A percentile compares a stretch with the other conserved stretches of the same genome.
Conservation (phyloP, 2,113 vertebrate genomes). For the Ondatra zibethicus region DNA sequence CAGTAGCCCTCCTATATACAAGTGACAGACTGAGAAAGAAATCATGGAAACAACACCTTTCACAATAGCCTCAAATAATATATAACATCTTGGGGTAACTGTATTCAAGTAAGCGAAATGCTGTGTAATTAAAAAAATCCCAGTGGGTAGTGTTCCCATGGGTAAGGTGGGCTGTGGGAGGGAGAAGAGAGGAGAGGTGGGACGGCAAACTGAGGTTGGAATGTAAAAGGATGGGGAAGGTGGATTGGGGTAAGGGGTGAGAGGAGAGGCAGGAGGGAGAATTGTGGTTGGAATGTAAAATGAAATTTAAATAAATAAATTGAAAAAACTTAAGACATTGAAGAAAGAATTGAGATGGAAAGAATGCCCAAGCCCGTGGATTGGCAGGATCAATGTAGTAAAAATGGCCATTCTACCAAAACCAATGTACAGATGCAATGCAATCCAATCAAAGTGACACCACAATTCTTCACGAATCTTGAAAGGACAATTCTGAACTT, state of each 20-base stretch:
- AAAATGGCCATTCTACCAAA: not conserved
- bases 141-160: no score
- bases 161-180: no score
- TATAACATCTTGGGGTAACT: not conserved
- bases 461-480: not conserved
- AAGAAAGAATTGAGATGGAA: not conserved
- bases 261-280: no score
- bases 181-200: no score
- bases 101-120: not conserved
- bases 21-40: not conserved
- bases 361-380: not conserved
- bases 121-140: not conserved
- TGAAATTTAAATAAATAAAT: no score
- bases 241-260: no score
- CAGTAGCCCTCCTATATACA: not conserved
- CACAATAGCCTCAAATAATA: not conserved
- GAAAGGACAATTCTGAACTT: not conserved
- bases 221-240: no score
- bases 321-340: not conserved
- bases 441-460: not conserved
- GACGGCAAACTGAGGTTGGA: no score
- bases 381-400: not conserved
- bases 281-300: no score
- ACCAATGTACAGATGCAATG: not conserved
- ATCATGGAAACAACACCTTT: not conserved